Evolutionary conservation across 2,113 vertebrate species (phyloP).

Genomic region (Hemicordylus capensis): DNA sequence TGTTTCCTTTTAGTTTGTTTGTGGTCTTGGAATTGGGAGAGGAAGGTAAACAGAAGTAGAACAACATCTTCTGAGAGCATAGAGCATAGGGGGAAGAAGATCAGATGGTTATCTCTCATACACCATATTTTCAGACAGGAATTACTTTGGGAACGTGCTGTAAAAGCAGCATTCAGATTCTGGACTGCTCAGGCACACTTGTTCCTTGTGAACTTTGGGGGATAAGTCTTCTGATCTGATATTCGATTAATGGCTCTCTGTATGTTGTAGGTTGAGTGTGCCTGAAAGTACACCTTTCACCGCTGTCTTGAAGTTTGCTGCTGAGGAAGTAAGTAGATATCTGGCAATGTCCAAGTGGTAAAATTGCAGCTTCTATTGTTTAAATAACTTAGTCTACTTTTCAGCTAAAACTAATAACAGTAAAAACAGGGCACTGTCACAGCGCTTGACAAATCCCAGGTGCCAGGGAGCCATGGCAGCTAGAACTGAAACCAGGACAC

Average conservation of each 20-base stretch:
- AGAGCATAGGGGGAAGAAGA: too few species aligned
- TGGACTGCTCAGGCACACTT: not conserved
- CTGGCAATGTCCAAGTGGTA: rapidly evolving
- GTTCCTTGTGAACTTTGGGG: not conserved
- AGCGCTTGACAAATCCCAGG: too few species aligned
- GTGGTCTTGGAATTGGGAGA: too few species aligned
- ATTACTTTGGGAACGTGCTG: not conserved
- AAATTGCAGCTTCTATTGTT: not conserved
- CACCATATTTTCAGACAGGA: too few species aligned
- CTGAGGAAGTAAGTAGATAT: slow-evolving; percentile 88
- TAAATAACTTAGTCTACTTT: not conserved
- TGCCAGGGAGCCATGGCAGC: too few species aligned
- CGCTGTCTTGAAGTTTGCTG: slow-evolving; percentile 96
- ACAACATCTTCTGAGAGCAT: too few species aligned
- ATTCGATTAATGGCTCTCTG: rapidly evolving
- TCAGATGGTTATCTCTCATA: too few species aligned
- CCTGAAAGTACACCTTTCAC: slow-evolving; percentile 95
- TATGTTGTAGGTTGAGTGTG: slow-evolving; percentile 87
- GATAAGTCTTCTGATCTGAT: not conserved
- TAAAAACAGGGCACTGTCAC: not conserved
- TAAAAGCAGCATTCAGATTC: not conserved
- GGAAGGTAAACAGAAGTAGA: too few species aligned
- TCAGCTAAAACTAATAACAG: too few species aligned
- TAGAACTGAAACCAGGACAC: too few species aligned
- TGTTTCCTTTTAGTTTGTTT: too few species aligned